Base-by-base conservation (phyloP, 2,888 invertebrate species). In the Pachliopta kotzebuea region DNA sequence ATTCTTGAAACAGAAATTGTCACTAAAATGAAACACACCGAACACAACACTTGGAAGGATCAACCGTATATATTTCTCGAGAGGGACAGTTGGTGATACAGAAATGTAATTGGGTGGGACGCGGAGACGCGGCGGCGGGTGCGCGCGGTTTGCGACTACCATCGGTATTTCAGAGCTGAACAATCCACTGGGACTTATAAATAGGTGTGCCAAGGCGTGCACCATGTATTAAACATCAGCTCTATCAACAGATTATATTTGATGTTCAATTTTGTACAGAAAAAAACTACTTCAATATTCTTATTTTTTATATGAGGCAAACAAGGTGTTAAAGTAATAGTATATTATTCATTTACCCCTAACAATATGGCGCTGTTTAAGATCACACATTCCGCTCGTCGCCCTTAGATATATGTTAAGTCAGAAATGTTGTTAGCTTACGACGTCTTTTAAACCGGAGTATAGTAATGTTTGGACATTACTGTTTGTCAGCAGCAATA, bases 101-200 rank as follows among this genome's bases (percentile, higher is more conserved):
- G 58, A 58, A 56, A 45, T 21, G 14, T 9, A 55, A 26, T 52
- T 52, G 31, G 45, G 21, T 67, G 71, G 71, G 73, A 74, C 69
- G 65, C 65, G 73, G 72, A 72, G 79, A 80, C 79, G 81, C 83
- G 77, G 68, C 79, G 74, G 70, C 72, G 75, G 72, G 72, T 85
- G 82, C 85, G 89, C 78, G 74, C 79, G 74, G 75, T 74, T 76
- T 76, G 77, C 79, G 82, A 90, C 90, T 89, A 88, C 77, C 80
- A 71, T 69, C 79, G 90, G 86, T 88, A 88, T 88, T 88, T 84
- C 78, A 72, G 81, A 75, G 75, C 72, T 74, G 84, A 81, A 85
- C 84, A 83, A 85, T 82, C 78, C 87, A 78, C 93, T 93, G 83
- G 93, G 92, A 79, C 92, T 93, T 93, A 94, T 93, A 86, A 90